Evolutionary conservation across 1,140 invertebrate genomes (phyloP), one percentile per base, ranked within the genome.

Genomic region (Oreohelix idahoensis): DNA sequence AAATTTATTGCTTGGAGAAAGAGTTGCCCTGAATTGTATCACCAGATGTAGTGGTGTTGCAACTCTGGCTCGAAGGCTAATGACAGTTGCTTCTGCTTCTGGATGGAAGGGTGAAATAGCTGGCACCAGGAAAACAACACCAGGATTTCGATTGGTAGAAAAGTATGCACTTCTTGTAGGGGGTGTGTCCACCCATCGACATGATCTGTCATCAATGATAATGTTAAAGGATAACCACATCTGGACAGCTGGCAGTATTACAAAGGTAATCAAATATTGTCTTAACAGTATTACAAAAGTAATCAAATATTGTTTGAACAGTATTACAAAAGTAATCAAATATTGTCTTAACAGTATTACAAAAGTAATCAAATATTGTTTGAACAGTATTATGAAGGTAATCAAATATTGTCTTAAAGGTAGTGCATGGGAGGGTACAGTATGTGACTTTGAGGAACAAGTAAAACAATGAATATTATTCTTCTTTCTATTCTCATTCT

Each of bases 211-310:
- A 0, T 93, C 91, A 17, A 93, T 94, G 93, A 89, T 93, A 10
- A 94, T 94, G 93, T 84, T 94, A 42, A 94, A 94, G 84, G 93
- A 94, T 84, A 94, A 94, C 86, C 93, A 94, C 86, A 91, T 94
- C 51, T 91, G 91, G 89, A 89, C 92, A 32, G 89, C 90, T 39
- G 93, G 93, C 23, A 92, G 89, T 76, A 91, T 93, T 15, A 86
- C 88, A 39, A 85, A 93, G 89, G 93, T 93, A 88, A 66, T 80
- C 82, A n/a, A n/a, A n/a, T n/a, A n/a, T n/a, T n/a, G n/a, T n/a
- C n/a, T n/a, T n/a, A n/a, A n/a, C n/a, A n/a, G n/a, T n/a, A n/a
- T n/a, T n/a, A n/a, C n/a, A n/a, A n/a, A n/a, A n/a, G n/a, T n/a
- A n/a, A n/a, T n/a, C n/a, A n/a, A n/a, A n/a, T n/a, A n/a, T n/a